Base-by-base conservation (phyloP, 2,113 vertebrate genomes). In the Dipodomys stephensi region DNA sequence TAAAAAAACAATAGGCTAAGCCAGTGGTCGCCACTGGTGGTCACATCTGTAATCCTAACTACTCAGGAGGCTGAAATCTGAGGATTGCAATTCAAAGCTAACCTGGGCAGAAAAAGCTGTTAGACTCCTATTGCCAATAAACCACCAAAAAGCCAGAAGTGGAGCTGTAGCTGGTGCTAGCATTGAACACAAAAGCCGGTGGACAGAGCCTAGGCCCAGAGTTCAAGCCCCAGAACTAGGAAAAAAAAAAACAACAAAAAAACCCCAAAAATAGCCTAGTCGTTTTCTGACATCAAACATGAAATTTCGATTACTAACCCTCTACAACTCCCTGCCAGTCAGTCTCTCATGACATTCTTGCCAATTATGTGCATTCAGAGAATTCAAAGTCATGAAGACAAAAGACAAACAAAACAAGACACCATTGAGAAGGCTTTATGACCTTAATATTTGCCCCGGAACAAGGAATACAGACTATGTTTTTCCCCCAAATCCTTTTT, bases 331-430 rank as follows among this genome's bases (percentile, higher is more conserved):
- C 53, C 62, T 49, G 71, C 18, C 27, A 57, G 39, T 68, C 88
- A 88, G 57, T 53, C 19, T 80, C 20, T 68, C n/a, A 9, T 16
- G n/a, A 84, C 60, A 25, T 64, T 87, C 82, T 83, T 87, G 73
- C 78, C 39, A 89, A 76, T 91, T 79, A 35, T 1, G 25, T 60
- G 23, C 64, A 85, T 65, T 94, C 44, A 79, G 16, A 23, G 30
- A 90, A 90, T 88, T 73, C 30, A 68, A 92, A 80, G 69, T 90
- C 64, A 71, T 49, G 64, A 78, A 53, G 8, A 60, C 87, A 19
- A 60, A 69, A 69, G 64, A 83, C 30, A 88, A 84, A 87, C 18
- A 49, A 3, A 87, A 82, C 49, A 82, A 90, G 81, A 62, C 20
- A 35, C 49, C 64, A 46, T 39, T 79, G 57, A 71, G 49, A 95